phyloP scores from a whole-genome alignment of 2,888 invertebrate genomes.

The Leptopilina drosophilae region DNA sequence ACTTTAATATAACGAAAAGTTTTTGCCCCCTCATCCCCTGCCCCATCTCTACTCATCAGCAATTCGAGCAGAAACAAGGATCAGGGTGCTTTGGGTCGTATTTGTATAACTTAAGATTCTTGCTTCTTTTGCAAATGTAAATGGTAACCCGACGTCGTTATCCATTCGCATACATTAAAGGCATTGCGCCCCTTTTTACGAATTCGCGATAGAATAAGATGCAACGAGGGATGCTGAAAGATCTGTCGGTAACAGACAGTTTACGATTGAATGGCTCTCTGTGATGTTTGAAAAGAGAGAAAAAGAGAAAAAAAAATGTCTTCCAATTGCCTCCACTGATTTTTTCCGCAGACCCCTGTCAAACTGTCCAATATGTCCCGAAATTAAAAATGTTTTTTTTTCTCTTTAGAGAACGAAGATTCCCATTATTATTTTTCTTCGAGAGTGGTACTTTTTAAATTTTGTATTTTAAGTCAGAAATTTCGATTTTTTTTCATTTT shows the following conservation, averaged over 20 bases:
- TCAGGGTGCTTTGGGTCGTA: conserved; percentile 39
- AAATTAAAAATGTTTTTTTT: conserved; percentile 5
- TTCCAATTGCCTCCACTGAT: conserved; percentile 13
- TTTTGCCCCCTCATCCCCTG: conserved; percentile 18
- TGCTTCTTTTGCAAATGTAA: conserved; percentile 58
- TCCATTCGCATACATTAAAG: conserved; percentile 57
- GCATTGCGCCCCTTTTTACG: conserved; percentile 21
- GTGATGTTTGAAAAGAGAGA: not conserved
- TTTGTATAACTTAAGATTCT: conserved; percentile 54
- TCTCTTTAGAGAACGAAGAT: not conserved
- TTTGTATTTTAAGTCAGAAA: too few relatives aligned
- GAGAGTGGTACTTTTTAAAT: too few relatives aligned
- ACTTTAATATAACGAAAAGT: conserved; percentile 28
- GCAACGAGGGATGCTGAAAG: conserved; percentile 4
- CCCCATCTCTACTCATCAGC: conserved; percentile 52
- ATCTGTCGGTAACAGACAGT: conserved; percentile 37
- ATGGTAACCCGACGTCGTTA: conserved; percentile 61
- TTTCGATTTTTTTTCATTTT: too few relatives aligned
- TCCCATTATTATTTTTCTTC: too few relatives aligned
- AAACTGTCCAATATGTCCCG: conserved; percentile 27
- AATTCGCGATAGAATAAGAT: conserved; percentile 11
- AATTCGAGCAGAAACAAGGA: conserved; percentile 59
- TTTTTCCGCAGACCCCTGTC: conserved; percentile 20
- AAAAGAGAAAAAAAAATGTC: not conserved
- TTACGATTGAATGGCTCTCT: conserved; percentile 34